Evolutionary conservation across 2,113 vertebrate species (phyloP).

Genomic region (Propithecus coquereli): DNA sequence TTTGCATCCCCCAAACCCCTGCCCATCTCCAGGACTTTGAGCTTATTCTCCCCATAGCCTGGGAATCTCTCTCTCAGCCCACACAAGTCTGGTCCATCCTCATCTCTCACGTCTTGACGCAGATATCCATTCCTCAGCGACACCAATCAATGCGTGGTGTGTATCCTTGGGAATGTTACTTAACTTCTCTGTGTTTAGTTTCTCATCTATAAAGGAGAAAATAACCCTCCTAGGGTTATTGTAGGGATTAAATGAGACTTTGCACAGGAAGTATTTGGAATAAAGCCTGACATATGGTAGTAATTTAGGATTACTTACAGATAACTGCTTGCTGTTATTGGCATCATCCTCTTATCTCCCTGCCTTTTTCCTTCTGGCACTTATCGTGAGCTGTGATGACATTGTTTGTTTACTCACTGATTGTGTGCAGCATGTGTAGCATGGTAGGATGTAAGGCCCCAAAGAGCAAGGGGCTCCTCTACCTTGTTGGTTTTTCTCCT

Average conservation of each 20-base stretch:
- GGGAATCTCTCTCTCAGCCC: not conserved
- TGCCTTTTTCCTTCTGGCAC: not conserved
- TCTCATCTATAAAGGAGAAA: not conserved
- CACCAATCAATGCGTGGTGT: not conserved
- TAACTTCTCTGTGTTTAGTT: not conserved
- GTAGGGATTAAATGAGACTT: not conserved
- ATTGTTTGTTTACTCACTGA: not conserved
- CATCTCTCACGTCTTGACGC: not conserved
- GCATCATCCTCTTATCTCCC: not conserved
- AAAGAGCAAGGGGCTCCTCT: not conserved
- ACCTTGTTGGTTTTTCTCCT: not conserved
- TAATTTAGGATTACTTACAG: not conserved
- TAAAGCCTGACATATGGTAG: not conserved
- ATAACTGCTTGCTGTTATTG: not conserved
- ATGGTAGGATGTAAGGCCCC: not conserved
- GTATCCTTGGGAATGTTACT: not conserved
- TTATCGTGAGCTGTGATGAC: not conserved
- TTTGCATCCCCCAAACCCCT: not conserved
- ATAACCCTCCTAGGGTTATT: not conserved
- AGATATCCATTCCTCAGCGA: not conserved
- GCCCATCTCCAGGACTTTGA: not conserved
- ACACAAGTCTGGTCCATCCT: not conserved
- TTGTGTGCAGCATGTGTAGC: not conserved
- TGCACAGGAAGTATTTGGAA: not conserved
- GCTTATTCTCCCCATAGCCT: not conserved